Base-by-base conservation (phyloP, 2,797 vertebrate species). In the Antennarius maculatus region DNA sequence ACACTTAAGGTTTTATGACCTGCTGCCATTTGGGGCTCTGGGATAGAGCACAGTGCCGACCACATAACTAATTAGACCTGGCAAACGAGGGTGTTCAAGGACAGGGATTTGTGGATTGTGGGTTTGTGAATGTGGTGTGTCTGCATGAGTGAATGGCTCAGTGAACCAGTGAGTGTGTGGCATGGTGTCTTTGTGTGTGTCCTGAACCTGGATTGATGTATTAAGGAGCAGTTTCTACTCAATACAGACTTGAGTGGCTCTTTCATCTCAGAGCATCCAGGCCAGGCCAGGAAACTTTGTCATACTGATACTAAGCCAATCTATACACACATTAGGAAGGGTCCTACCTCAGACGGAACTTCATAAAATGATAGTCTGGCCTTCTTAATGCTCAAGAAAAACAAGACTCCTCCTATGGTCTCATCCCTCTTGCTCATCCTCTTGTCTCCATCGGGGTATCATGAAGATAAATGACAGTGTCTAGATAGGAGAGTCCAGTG, bases 1-100 rank as follows among this genome's bases (percentile, higher is more conserved):
- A 94, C 85, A 90, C 92, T 95, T 95, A 94, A 92, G 77, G 61
- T 94, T 95, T 94, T 92, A 91, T 92, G 94, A 95, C 90, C 90
- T 91, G 92, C 91, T 92, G 93, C 92, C 90, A 89, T 90, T 81
- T 79, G 89, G 89, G 85, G 86, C 83, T 89, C 81, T 81, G 86
- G 86, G 84, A 89, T 69, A 31, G 74, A 90, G 86, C 86, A 75
- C 81, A 88, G 74, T 76, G 81, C 81, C 76, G 85, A 89, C 85
- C 90, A 88, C 90, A 89, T 88, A 86, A 89, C 89, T 92, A 93
- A 94, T 93, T 92, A 90, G 86, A 74, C 67, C 74, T 75, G 73
- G 89, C 79, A 69, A 71, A 71, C 60, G 49, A 54, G 79, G 76
- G 82, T 69, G 83, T 71, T 79, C 71, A 48, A 68, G 66, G 79